A percentile compares a stretch with the other conserved stretches of the same genome.
Conservation (phyloP, 2,888 invertebrate genomes). For the Capitulum mitella region DNA sequence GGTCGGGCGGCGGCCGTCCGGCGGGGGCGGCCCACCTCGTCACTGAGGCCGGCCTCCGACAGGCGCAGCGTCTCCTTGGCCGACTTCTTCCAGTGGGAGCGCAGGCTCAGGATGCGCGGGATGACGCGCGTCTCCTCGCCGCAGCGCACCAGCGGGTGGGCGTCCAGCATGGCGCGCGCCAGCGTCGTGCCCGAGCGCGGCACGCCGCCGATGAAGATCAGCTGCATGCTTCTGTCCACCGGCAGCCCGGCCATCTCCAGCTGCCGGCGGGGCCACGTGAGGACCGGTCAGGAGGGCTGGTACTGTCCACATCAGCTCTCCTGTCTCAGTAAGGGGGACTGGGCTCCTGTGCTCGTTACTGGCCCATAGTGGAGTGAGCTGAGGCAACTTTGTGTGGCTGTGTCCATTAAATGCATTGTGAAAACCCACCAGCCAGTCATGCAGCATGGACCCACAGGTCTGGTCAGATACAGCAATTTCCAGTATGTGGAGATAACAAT, state of each 20-base stretch:
- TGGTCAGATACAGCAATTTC: no score
- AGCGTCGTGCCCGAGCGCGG: conserved; percentile 95
- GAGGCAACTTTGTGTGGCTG: no score
- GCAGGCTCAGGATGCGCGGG: conserved; percentile 84
- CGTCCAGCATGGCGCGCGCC: conserved; percentile 96
- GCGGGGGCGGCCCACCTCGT: no score
- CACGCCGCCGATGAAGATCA: conserved; percentile 95
- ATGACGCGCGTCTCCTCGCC: conserved; percentile 96
- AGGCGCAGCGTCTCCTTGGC: conserved; percentile 83
- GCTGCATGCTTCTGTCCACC: conserved; percentile 51
- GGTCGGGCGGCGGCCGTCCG: no score
- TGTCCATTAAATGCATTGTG: no score
- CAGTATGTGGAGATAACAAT: no score
- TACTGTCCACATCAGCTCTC: no score
- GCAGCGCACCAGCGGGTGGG: conserved; percentile 92
- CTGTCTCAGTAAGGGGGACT: no score
- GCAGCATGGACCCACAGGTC: no score
- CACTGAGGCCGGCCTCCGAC: conserved; percentile 87
- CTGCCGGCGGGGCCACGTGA: not conserved
- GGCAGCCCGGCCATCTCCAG: not conserved
- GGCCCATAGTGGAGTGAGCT: no score
- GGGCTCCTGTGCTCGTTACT: no score
- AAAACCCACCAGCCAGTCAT: no score
- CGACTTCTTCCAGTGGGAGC: conserved; percentile 90
- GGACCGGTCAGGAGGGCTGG: not conserved